Conservation (phyloP, 2,888 invertebrate genomes). For the Eupithecia tripunctaria region DNA sequence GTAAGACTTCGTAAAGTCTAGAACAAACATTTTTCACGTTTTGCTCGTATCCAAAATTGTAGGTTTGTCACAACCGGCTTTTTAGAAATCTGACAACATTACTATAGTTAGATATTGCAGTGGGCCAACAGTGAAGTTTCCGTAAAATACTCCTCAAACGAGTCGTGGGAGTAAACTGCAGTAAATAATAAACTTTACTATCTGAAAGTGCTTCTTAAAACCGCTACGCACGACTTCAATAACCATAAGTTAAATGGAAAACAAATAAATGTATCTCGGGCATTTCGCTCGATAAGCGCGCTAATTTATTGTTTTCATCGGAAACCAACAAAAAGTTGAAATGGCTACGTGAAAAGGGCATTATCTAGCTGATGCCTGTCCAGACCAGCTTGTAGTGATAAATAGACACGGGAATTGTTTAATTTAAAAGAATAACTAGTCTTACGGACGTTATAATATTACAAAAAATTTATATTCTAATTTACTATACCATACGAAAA, state of each 20-base stretch:
- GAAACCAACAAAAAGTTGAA: conserved; percentile 25
- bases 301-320: conserved; percentile 29
- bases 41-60: no score
- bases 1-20: no score
- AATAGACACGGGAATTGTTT: not conserved
- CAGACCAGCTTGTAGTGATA: not conserved
- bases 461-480: no score
- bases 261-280: conserved; percentile 32
- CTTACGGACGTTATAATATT: no score
- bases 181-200: conserved; percentile 18
- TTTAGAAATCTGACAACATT: no score
- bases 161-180: not conserved
- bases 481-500: no score
- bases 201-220: conserved; percentile 26
- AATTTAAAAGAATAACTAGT: not conserved
- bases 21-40: no score
- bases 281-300: conserved; percentile 29
- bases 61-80: no score
- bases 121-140: not conserved
- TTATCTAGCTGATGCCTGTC: conserved; percentile 15
- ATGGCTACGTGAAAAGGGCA: conserved; percentile 20
- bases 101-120: not conserved
- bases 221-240: conserved; percentile 31
- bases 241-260: conserved; percentile 33
- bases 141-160: conserved; percentile 3